Percentiles rank a stretch among this genome's conserved stretches.
Conservation (phyloP, 2,113 vertebrate genomes). For the Mugil cephalus region DNA sequence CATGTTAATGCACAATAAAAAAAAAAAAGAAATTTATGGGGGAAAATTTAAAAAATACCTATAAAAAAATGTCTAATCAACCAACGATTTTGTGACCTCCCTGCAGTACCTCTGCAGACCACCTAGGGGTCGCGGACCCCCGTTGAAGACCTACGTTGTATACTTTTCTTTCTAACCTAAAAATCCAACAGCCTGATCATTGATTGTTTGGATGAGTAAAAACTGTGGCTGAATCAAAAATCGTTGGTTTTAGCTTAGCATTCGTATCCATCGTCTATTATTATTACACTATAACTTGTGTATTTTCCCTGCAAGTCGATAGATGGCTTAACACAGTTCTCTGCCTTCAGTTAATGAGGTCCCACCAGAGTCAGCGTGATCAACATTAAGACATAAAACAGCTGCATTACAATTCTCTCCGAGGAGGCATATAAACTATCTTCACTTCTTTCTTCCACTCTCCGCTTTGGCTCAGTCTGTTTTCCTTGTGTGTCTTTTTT, state of each 20-base stretch:
- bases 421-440: constrained; percentile 41
- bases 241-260: constrained; percentile 5
- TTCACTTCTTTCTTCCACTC: constrained; percentile 34
- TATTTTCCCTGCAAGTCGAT: constrained; percentile 53
- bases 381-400: constrained; percentile 75
- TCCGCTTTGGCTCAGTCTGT: constrained; percentile 16
- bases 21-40: no score
- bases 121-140: no score
- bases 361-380: constrained; percentile 72
- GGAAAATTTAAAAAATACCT: no score
- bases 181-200: no score
- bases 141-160: no score
- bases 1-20: no score
- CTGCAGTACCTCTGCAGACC: no score
- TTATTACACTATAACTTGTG: constrained; percentile 48
- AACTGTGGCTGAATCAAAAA: no score
- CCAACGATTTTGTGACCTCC: no score
- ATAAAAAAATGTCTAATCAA: no score
- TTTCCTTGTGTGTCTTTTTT: constrained; percentile 35
- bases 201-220: no score
- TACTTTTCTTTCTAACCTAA: no score
- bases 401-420: constrained; percentile 65
- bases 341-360: constrained; percentile 78
- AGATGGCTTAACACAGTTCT: constrained; percentile 57
- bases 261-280: constrained; percentile 52